Conservation (phyloP, 2,113 vertebrate genomes). For the Leiothrix lutea region DNA sequence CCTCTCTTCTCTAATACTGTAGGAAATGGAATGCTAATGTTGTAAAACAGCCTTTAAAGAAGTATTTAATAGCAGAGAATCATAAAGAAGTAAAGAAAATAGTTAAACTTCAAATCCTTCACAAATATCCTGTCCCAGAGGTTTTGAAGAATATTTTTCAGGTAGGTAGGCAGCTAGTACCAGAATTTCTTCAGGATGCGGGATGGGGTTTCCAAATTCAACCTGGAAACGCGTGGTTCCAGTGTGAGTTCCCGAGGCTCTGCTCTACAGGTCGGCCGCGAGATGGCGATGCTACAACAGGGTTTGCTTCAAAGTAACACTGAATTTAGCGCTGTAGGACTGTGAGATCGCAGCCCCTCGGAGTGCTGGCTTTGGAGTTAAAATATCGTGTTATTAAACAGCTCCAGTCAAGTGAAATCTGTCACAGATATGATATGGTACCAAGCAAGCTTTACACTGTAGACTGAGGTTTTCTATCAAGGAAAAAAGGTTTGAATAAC, state of each 20-base stretch:
- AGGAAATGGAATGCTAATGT: background rate
- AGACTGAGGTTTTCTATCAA: background rate
- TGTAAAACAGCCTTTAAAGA: background rate
- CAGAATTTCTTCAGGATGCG: background rate
- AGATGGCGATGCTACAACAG: background rate
- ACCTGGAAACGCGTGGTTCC: accelerated
- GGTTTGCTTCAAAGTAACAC: accelerated
- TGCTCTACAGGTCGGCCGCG: background rate
- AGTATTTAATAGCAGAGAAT: background rate
- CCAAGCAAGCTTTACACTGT: background rate
- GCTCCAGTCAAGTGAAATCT: background rate
- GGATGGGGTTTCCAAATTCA: background rate
- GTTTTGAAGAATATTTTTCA: background rate
- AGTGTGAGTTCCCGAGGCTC: accelerated
- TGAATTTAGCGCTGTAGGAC: accelerated
- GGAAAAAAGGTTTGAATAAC: background rate
- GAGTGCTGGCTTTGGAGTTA: accelerated
- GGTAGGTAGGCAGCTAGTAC: too few species aligned
- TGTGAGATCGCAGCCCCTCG: accelerated
- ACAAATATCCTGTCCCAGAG: background rate
- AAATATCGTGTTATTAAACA: too few species aligned
- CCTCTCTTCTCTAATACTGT: background rate
- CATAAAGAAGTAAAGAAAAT: background rate
- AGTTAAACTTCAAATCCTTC: background rate
- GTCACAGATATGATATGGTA: background rate